Base-by-base conservation (phyloP, 1,140 invertebrate species). In the Stegodyphus mimosarum region DNA sequence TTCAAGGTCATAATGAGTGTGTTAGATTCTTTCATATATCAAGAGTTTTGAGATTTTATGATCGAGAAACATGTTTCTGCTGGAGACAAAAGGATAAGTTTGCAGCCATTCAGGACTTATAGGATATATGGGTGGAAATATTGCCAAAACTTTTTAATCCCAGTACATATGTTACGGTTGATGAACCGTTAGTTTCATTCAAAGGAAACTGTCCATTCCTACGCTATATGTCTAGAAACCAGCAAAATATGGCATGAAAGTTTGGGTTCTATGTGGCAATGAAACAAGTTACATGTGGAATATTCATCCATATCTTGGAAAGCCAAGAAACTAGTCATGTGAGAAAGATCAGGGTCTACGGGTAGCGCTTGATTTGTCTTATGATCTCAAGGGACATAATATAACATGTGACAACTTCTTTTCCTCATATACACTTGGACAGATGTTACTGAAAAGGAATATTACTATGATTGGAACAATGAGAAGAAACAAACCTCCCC, bases 371-470 rank as follows among this genome's bases (percentile, higher is more conserved):
- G 50, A 73, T 73, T 73, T 73, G 17, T 53, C 6, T 52, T 52
- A 52, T 52, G 71, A 49, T 73, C 50, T 52, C 7, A 73, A 73
- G 18, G 11, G 13, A 73, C 49, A 52, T 73, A 73, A 73, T 73
- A 53, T 2, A 73, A 51, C 71, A 53, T 52, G 71, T 10, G 49
- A 73, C 71, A 73, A 52, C n/a, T 73, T 73, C 18, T 52, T 73
- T 73, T 73, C 64, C 64, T 67, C 64, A 15, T 67, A 67, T 67
- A 67, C 17, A 67, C 64, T 67, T 67, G 64, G 64, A 67, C 64
- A 67, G 1, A 15, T 67, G 15, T 67, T 67, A 67, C 17, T 67
- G 64, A 67, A 67, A 67, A 67, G 64, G 17, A 67, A 67, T 67
- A 6, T 67, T 7, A 6, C 64, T 67, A 67, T 67, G 64, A 67